Conservation (phyloP, 2,888 invertebrate genomes). For the Tenthredo livida region DNA sequence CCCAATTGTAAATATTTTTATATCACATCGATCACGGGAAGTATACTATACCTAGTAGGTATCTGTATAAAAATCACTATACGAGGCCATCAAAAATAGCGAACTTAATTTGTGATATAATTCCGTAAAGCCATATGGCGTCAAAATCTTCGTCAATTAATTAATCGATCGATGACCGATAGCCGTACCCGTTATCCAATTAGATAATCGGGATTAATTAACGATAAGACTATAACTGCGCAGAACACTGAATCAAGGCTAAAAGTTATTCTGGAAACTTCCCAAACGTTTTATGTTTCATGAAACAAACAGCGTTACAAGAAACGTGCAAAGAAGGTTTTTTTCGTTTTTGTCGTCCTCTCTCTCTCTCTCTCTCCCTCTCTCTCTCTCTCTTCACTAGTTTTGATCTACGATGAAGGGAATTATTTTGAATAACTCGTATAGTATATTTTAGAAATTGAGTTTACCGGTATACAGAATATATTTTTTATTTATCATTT, state of each 20-base stretch:
- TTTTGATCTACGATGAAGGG: background rate
- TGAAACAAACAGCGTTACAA: background rate
- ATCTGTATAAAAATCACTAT: background rate
- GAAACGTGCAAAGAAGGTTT: background rate
- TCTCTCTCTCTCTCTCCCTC: too few relatives aligned
- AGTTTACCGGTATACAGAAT: background rate
- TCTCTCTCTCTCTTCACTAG: too few relatives aligned
- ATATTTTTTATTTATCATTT: background rate
- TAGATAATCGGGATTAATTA: conserved; percentile 38
- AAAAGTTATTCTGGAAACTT: background rate
- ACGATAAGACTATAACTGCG: conserved; percentile 28
- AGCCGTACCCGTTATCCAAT: conserved; percentile 21
- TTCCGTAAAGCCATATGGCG: conserved; percentile 17
- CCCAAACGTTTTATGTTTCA: background rate
- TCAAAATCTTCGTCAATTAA: conserved; percentile 17
- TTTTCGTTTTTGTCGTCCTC: too few relatives aligned
- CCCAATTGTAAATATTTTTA: too few relatives aligned
- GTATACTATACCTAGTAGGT: background rate
- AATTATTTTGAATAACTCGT: background rate
- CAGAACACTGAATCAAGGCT: conserved; percentile 6
- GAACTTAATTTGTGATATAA: conserved; percentile 3
- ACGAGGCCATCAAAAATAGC: background rate
- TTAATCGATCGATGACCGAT: conserved; percentile 35
- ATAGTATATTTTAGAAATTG: background rate
- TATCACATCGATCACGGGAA: too few relatives aligned